Conservation (phyloP, 1,140 invertebrate species). For the Bombus impatiens region DNA sequence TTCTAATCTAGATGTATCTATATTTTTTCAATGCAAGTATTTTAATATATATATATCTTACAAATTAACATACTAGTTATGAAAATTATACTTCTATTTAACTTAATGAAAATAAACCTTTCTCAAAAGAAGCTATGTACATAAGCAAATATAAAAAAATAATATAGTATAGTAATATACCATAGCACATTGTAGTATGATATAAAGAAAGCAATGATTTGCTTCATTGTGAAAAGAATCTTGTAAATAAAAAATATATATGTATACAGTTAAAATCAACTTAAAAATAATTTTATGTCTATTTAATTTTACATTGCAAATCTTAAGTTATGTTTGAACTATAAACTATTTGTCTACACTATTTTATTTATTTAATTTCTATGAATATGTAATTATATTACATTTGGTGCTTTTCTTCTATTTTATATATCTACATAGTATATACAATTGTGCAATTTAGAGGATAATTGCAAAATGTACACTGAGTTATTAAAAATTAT, state of each 20-base stretch:
- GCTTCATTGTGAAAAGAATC: background rate
- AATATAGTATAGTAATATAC: slow-evolving; percentile 3
- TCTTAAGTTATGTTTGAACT: background rate
- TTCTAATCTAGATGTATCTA: background rate
- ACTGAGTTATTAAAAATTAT: slow-evolving; percentile 37
- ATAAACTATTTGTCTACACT: slow-evolving; percentile 16
- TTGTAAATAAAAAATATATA: background rate
- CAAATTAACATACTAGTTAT: slow-evolving; percentile 3
- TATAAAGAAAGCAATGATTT: background rate
- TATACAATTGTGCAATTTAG: slow-evolving; percentile 47
- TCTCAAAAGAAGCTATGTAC: slow-evolving; percentile 1
- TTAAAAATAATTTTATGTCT: background rate
- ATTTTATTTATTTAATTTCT: slow-evolving; percentile 3
- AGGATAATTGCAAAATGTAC: slow-evolving; percentile 13
- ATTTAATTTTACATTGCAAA: slow-evolving; percentile 3
- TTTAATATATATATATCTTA: slow-evolving; percentile 8
- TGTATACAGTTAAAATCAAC: background rate
- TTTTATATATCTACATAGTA: slow-evolving; percentile 9
- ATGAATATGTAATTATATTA: slow-evolving; percentile 34
- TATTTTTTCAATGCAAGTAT: background rate
- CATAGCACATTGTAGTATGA: no score
- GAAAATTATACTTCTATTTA: background rate
- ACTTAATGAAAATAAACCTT: background rate
- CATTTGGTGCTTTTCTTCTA: background rate
- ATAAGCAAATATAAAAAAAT: slow-evolving; percentile 15